phyloP scores from a whole-genome alignment of 2,113 vertebrate species.

The Peromyscus polionotus region DNA sequence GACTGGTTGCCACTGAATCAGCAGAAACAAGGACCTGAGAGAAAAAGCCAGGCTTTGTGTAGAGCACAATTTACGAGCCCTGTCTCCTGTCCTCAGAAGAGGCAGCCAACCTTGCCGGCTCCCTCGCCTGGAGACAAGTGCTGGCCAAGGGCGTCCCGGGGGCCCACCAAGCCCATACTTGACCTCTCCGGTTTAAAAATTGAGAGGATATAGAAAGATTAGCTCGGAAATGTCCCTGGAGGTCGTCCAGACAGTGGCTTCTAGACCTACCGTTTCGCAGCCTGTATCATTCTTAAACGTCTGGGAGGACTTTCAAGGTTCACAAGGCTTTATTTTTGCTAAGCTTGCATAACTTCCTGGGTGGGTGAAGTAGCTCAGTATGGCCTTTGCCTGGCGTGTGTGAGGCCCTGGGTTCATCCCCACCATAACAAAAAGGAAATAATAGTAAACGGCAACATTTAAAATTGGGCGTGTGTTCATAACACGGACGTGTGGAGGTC shows the following conservation, averaged over 20 bases:
- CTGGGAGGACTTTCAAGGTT: not conserved
- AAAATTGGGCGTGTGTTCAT: not conserved
- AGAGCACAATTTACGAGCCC: not conserved
- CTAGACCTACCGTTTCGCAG: constrained; percentile 19
- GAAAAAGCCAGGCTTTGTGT: not conserved
- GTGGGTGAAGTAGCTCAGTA: not conserved
- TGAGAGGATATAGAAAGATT: not conserved
- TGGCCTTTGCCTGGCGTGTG: not conserved
- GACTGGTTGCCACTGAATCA: not conserved
- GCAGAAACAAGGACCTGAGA: not conserved
- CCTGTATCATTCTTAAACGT: not conserved
- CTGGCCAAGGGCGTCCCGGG: not conserved
- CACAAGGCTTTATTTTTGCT: constrained; percentile 31
- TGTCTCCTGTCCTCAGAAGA: not conserved
- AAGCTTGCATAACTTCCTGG: not conserved
- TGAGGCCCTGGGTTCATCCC: not conserved
- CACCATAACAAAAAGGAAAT: not conserved
- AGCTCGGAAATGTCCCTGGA: not conserved
- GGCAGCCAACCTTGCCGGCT: not conserved
- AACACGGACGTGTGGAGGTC: not conserved
- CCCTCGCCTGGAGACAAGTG: not conserved
- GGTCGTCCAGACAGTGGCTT: not conserved
- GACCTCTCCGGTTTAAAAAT: constrained; percentile 20
- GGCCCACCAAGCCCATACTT: not conserved
- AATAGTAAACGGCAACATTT: not conserved